phyloP scores from a whole-genome alignment of 1,140 invertebrate species.

The Lepidurus packardi region DNA sequence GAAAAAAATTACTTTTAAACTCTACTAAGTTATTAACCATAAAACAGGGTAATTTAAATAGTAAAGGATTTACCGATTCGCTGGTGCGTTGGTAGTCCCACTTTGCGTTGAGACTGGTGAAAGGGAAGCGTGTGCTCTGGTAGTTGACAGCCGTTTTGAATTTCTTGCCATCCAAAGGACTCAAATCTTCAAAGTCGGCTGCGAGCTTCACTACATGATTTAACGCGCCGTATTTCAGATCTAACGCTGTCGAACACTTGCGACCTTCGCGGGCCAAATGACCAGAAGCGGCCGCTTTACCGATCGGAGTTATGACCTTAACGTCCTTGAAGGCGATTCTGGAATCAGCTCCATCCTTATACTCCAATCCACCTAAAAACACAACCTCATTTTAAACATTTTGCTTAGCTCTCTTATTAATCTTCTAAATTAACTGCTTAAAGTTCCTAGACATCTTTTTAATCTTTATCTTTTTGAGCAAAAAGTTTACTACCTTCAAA shows the following conservation, averaged over 20 bases:
- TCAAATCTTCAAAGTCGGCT: constrained; percentile 21
- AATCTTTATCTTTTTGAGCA: background rate
- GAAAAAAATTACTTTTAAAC: background rate
- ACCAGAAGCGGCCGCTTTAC: constrained; percentile 29
- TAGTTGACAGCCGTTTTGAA: constrained; percentile 32
- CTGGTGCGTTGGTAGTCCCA: constrained; percentile 45
- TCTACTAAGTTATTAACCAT: background rate
- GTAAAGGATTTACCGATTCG: constrained; percentile 38
- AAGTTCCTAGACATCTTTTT: background rate
- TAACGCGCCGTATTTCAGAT: constrained; percentile 33
- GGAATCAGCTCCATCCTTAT: constrained; percentile 20
- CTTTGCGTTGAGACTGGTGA: constrained; percentile 53
- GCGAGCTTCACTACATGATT: constrained; percentile 29
- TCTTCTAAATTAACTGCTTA: too few species aligned
- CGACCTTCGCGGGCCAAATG: constrained; percentile 28
- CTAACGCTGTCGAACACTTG: constrained; percentile 19
- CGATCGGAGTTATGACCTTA: constrained; percentile 31
- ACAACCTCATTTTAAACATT: background rate
- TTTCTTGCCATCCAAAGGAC: background rate
- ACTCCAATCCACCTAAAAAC: constrained; percentile 20
- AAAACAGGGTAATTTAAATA: background rate
- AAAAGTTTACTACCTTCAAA: constrained; percentile 24
- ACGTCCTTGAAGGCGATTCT: constrained; percentile 31
- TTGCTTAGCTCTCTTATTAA: too few species aligned
- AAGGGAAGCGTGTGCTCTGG: constrained; percentile 35